Percentiles rank a stretch among this genome's conserved stretches.
These are phyloP conservation scores for Diploptera punctata DNA, from an alignment of 2,888 invertebrate genomes.

Conservation along the genomic window DNA sequence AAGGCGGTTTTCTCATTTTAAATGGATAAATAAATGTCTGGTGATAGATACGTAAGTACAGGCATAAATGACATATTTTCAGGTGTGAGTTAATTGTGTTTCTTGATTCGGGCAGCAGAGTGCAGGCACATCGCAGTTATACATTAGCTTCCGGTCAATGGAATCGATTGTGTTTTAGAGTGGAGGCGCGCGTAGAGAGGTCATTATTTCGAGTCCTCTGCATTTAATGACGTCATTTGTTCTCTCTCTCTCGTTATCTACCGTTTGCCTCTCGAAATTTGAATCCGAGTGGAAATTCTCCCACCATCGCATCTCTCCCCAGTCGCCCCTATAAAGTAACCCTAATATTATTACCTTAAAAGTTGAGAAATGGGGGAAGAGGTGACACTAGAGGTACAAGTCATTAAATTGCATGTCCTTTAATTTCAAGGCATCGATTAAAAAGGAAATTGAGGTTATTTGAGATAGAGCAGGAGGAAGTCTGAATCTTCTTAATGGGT, in stretches of 20 bases:
- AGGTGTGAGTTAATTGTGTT: not conserved
- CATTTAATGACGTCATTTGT: slow-evolving; percentile 43
- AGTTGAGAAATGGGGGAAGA: not conserved
- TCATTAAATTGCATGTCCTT: slow-evolving; percentile 7
- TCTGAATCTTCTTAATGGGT: not conserved
- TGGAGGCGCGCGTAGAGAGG: slow-evolving; percentile 33
- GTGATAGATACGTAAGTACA: no score
- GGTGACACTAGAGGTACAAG: slow-evolving; percentile 5
- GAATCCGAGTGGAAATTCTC: slow-evolving; percentile 19
- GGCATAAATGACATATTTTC: not conserved
- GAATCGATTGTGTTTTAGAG: slow-evolving; percentile 35
- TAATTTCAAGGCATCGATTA: slow-evolving; percentile 12
- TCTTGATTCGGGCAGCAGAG: no score
- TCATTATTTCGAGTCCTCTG: slow-evolving; percentile 41
- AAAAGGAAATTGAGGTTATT: not conserved
- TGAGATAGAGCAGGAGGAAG: not conserved
- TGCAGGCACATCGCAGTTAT: not conserved
- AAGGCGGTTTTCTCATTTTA: no score
- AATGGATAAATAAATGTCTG: no score
- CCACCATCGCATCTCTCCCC: slow-evolving; percentile 2
- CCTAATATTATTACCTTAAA: slow-evolving; percentile 6
- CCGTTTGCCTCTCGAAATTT: slow-evolving; percentile 32
- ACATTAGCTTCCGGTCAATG: slow-evolving; percentile 33
- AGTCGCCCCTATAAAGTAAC: not conserved
- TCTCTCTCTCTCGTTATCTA: slow-evolving; percentile 36